These are phyloP conservation scores for Vanacampus margaritifer DNA, from an alignment of 2,113 vertebrate species.

Conservation along the genomic window DNA sequence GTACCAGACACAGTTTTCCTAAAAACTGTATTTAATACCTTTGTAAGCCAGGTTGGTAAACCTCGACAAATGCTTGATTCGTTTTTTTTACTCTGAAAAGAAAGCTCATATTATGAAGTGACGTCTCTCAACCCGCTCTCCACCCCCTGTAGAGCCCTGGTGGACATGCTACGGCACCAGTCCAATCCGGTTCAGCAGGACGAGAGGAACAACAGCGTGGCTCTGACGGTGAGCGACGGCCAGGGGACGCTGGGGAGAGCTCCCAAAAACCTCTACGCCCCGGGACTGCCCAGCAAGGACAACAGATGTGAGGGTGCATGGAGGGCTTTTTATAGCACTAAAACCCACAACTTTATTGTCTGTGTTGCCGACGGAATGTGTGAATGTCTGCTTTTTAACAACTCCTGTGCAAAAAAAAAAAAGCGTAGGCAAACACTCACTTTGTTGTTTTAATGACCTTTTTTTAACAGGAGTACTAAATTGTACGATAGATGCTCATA, in stretches of 20 bases:
- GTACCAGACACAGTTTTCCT: no score
- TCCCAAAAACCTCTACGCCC: constrained; percentile 83
- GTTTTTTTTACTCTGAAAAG: no score
- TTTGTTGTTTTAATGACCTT: neutral
- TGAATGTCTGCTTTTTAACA: constrained; percentile 1
- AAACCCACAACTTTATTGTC: constrained; percentile 14
- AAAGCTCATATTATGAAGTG: neutral
- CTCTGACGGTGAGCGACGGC: constrained; percentile 73
- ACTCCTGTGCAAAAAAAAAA: neutral
- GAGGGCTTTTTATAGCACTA: constrained; percentile 7
- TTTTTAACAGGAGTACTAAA: neutral
- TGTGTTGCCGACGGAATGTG: constrained; percentile 2
- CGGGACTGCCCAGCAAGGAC: constrained; percentile 79
- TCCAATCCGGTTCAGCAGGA: constrained; percentile 79
- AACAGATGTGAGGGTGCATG: constrained; percentile 78
- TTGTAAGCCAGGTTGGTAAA: neutral
- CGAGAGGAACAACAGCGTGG: constrained; percentile 85
- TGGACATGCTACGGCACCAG: constrained; percentile 88
- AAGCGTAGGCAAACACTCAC: neutral
- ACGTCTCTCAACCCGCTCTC: neutral
- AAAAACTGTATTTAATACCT: no score
- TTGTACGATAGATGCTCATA: neutral
- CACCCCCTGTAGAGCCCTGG: constrained; percentile 76
- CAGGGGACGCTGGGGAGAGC: constrained; percentile 79
- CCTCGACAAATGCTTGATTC: no score